phyloP scores from a whole-genome alignment of 1,140 invertebrate genomes.

The Bombus haemorrhoidalis region DNA sequence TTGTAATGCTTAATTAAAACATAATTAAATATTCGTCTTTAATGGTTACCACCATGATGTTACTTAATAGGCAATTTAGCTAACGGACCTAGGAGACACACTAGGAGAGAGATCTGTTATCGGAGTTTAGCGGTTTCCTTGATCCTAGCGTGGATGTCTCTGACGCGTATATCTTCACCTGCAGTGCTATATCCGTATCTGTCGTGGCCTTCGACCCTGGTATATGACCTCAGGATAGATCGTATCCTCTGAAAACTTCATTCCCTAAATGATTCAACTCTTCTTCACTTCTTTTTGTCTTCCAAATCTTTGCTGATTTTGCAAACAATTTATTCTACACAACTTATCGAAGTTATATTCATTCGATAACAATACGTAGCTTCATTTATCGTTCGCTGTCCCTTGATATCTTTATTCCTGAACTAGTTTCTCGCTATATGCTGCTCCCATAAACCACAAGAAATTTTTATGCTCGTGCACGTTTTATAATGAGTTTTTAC shows the following conservation, averaged over 20 bases:
- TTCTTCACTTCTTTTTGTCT: background rate
- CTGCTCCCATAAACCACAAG: background rate
- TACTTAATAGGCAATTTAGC: constrained; percentile 16
- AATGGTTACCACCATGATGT: background rate
- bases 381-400: too few species aligned
- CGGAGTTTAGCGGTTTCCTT: constrained; percentile 51
- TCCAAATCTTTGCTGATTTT: constrained; percentile 35
- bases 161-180: constrained; percentile 60
- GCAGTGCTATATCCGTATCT: constrained; percentile 53
- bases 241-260: constrained; percentile 6
- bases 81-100: constrained; percentile 17
- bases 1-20: background rate
- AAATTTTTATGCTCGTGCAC: background rate
- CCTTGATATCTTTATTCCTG: background rate
- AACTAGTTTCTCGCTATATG: background rate
- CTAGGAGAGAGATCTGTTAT: constrained; percentile 43
- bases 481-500: constrained; percentile 2
- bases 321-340: background rate
- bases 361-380: too few species aligned
- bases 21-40: background rate
- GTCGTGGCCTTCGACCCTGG: constrained; percentile 50
- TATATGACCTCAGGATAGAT: constrained; percentile 34
- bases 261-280: background rate
- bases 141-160: constrained; percentile 44
- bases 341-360: background rate